These are phyloP conservation scores for Drosophila histrio DNA, from an alignment of 2,888 invertebrate genomes.

Conservation along the genomic window DNA sequence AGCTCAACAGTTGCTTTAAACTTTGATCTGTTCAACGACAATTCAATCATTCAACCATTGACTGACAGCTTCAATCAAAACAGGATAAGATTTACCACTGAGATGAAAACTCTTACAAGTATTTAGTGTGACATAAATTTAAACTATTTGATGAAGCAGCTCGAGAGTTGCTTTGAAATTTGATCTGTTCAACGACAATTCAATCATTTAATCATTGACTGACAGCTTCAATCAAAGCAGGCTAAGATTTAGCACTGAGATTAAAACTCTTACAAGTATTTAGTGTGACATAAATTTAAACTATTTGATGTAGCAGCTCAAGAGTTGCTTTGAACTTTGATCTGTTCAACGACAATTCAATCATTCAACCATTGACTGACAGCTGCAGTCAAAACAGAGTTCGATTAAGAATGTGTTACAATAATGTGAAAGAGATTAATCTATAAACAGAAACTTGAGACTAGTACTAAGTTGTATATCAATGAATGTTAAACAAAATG, in stretches of 20 bases:
- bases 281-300: not conserved
- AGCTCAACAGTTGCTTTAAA: not conserved
- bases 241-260: conserved; percentile 16
- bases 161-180: not conserved
- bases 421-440: conserved; percentile 14
- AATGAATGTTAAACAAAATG: conserved; percentile 37
- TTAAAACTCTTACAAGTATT: too few species aligned
- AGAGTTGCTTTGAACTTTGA: not conserved
- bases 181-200: not conserved
- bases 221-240: conserved; percentile 67
- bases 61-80: too few species aligned
- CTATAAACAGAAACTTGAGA: conserved; percentile 5
- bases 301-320: not conserved
- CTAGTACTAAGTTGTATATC: not conserved
- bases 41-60: not conserved
- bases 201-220: conserved; percentile 18
- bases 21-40: not conserved
- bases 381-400: conserved; percentile 63
- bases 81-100: not conserved
- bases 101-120: too few species aligned
- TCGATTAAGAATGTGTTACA: not conserved
- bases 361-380: conserved; percentile 41
- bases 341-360: not conserved
- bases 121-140: too few species aligned
- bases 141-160: not conserved